phyloP scores from a whole-genome alignment of 2,888 invertebrate species.

The Saturnia pavonia region DNA sequence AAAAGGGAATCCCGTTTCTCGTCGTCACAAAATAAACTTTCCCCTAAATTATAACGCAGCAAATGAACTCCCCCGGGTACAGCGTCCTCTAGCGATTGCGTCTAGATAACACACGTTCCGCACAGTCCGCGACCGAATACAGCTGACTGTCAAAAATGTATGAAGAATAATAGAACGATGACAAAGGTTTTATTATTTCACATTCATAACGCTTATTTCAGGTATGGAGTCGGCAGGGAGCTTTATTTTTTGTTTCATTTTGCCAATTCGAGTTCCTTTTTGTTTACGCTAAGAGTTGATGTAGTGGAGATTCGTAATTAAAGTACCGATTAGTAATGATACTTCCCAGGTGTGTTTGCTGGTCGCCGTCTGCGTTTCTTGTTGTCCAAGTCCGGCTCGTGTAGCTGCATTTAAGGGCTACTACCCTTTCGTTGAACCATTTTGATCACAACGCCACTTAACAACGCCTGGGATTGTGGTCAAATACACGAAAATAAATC shows the following conservation, averaged over 20 bases:
- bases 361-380: no score
- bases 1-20: background rate
- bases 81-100: constrained; percentile 29
- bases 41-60: constrained; percentile 39
- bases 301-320: no score
- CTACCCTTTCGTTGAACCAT: no score
- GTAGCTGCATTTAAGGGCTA: no score
- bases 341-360: no score
- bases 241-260: background rate
- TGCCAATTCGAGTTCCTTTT: background rate
- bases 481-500: no score
- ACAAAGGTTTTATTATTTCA: constrained; percentile 26
- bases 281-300: no score
- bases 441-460: no score
- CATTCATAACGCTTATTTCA: constrained; percentile 20
- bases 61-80: constrained; percentile 24
- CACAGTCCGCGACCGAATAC: constrained; percentile 26
- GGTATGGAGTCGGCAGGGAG: background rate
- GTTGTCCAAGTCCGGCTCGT: no score
- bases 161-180: constrained; percentile 16
- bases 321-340: no score
- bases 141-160: constrained; percentile 31
- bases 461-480: no score
- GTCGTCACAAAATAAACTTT: constrained; percentile 19
- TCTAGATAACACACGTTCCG: constrained; percentile 44